Conservation (phyloP, 2,113 vertebrate species). For the Hemiscyllium ocellatum region DNA sequence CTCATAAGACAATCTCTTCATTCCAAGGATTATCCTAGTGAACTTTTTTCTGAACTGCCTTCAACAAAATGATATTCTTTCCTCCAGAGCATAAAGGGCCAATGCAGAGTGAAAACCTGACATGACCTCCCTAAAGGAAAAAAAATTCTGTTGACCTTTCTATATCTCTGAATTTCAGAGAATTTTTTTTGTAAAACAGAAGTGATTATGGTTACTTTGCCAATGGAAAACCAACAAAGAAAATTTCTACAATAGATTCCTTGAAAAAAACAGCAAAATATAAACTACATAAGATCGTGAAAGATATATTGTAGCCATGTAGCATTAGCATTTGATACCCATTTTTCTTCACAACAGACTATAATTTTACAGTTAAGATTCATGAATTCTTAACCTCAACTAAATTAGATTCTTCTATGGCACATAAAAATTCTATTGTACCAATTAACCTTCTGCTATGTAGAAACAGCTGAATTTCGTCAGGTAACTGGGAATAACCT, state of each 20-base stretch:
- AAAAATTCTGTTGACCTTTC: neutral
- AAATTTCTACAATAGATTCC: neutral
- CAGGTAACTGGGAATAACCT: neutral
- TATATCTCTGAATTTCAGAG: neutral
- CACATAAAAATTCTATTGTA: conserved; percentile 15
- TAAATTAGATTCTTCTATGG: neutral
- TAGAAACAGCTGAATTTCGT: neutral
- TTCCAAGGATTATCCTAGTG: too few species aligned
- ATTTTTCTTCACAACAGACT: neutral
- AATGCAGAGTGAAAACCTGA: neutral
- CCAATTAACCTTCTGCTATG: conserved; percentile 3
- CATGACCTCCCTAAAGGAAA: neutral
- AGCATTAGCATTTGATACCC: neutral
- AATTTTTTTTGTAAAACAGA: too few species aligned
- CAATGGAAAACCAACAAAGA: neutral
- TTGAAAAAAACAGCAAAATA: neutral
- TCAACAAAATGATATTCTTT: neutral
- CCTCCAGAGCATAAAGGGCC: neutral
- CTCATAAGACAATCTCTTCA: too few species aligned
- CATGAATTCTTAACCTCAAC: conserved; percentile 12
- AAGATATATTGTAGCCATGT: neutral
- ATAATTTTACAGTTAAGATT: neutral
- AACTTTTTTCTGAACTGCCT: too few species aligned
- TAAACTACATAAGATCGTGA: neutral
- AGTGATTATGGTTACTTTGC: neutral